These are phyloP conservation scores for Centropus bengalensis DNA, from an alignment of 2,113 vertebrate genomes.

Conservation along the genomic window DNA sequence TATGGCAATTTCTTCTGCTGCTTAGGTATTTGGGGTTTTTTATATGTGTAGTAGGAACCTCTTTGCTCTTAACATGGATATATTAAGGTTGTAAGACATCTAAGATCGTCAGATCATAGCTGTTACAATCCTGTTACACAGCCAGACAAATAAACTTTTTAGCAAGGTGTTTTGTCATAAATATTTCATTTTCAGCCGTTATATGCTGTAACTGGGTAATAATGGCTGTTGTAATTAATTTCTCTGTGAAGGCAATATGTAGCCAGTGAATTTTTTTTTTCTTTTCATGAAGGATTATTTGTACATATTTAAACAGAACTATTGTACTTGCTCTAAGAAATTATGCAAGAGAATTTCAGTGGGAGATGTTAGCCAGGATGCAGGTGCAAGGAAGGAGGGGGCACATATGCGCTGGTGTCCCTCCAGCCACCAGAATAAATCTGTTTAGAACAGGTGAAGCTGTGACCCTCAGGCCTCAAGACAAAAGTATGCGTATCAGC, in stretches of 20 bases:
- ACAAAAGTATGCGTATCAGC: background rate
- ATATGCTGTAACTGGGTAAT: background rate
- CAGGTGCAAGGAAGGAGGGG: background rate
- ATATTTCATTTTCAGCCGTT: background rate
- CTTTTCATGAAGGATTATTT: background rate
- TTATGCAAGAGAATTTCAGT: background rate
- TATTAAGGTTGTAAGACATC: too few relatives aligned
- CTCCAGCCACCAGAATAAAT: background rate
- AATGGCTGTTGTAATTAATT: background rate
- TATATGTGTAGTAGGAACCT: background rate
- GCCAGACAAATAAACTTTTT: background rate
- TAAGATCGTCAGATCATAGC: background rate
- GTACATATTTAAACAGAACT: background rate
- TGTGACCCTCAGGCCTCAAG: background rate
- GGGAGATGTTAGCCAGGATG: background rate
- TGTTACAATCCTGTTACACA: slow-evolving; percentile 4
- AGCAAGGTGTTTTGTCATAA: background rate
- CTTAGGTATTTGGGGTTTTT: background rate
- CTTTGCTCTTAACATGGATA: background rate
- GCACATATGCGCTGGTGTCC: background rate
- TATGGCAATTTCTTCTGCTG: slow-evolving; percentile 1
- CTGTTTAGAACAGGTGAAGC: slow-evolving; percentile 13
- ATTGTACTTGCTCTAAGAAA: background rate
- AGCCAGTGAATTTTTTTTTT: background rate
- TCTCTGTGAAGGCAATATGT: background rate